Base-by-base conservation (phyloP, 2,113 vertebrate species). In the Trogon surrucura region DNA sequence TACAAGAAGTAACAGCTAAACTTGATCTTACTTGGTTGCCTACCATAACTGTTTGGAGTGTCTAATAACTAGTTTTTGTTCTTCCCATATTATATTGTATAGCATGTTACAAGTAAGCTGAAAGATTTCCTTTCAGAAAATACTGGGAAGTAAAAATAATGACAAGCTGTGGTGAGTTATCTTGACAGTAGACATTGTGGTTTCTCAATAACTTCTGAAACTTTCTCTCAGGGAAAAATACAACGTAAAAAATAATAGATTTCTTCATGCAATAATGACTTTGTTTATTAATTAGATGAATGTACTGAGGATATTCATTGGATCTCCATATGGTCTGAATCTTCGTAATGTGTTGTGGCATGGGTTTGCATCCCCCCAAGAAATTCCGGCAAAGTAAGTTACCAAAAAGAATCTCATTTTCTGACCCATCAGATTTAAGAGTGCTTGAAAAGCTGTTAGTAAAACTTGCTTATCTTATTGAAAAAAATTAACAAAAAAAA, bases 341-440 rank as follows among this genome's bases (percentile, higher is more conserved):
- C 97, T 98, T 74, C 97, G 98, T 30, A 98, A 98, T 34, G 32
- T 98, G 94, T 88, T 98, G 38, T 98, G 98, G 98, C 98, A 98
- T 32, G 98, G 98, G 11, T 98, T 98, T 90, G 98, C 96, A 0
- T 96, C 98, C 11, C 98, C 98, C 19, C 30, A 84, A 27, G 98
- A 98, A 79, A 95, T 98, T 74, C 97, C 98, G 81, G 89, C 78
- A 7, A 98, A 98, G 98, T 98, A 97, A 97, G 97, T 93, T 87
- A 26, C 29, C 19, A 16, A 13, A 38, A 36, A 32, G 12, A 47
- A 41, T 38, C 27, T n/a, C 0, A 2, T 75, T 85, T 91, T 83
- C 41, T 74, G 87, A 65, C 10, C 32, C 51, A 34, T 85, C 23
- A 34, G 29, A 38, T n/a, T 48, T 74, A 11, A 27, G 18, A 44